These are phyloP conservation scores for Steatornis caripensis DNA, from an alignment of 2,113 vertebrate genomes.

Conservation along the genomic window DNA sequence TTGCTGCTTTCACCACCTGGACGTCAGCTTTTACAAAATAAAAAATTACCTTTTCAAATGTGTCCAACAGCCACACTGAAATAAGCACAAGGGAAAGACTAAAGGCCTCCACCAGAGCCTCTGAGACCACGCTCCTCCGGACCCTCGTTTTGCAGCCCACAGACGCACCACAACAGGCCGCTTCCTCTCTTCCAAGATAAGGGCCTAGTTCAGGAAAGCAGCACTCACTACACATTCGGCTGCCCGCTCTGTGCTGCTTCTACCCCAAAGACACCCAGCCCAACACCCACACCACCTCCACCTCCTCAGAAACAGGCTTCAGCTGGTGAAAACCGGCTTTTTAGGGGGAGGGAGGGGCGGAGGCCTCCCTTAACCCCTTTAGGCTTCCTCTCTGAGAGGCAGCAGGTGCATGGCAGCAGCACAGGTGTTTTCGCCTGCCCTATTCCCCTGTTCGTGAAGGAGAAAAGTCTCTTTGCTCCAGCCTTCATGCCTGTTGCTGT, in stretches of 20 bases:
- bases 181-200: neutral
- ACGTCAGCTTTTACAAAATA: neutral
- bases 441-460: fast-evolving
- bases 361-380: neutral
- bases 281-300: fast-evolving
- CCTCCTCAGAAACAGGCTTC: neutral
- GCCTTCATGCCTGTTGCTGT: neutral
- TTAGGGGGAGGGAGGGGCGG: too few species aligned
- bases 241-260: fast-evolving
- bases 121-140: fast-evolving
- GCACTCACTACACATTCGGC: neutral
- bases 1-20: neutral
- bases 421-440: too few species aligned
- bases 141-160: neutral
- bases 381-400: too few species aligned
- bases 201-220: fast-evolving
- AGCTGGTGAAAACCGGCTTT: neutral
- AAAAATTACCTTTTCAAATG: neutral
- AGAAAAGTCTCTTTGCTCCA: neutral
- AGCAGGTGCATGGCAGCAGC: neutral
- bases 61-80: neutral
- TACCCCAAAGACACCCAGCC: fast-evolving
- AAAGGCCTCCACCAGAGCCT: neutral
- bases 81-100: neutral
- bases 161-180: fast-evolving